These are phyloP conservation scores for Athrips mouffetella DNA, from an alignment of 2,888 invertebrate genomes.

Conservation along the genomic window DNA sequence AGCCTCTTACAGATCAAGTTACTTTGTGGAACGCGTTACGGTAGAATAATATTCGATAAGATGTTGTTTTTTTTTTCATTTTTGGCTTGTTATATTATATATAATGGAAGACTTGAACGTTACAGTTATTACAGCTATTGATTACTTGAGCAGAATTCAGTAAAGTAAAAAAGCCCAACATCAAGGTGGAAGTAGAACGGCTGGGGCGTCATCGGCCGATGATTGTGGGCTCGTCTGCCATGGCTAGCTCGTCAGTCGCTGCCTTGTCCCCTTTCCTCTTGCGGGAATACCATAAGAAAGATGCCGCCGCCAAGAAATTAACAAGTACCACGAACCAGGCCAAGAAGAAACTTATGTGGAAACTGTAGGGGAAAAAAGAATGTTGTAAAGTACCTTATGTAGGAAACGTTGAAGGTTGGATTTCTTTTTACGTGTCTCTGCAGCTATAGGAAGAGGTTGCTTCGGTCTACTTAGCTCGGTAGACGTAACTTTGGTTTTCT, in stretches of 20 bases:
- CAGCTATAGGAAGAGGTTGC: no score
- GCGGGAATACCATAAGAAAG: slow-evolving; percentile 88
- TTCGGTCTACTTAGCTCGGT: no score
- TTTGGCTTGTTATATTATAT: slow-evolving; percentile 11
- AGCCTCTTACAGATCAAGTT: no score
- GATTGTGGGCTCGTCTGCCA: slow-evolving; percentile 91
- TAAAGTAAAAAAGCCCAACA: slow-evolving; percentile 52
- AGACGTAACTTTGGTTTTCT: no score
- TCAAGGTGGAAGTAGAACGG: slow-evolving; percentile 37
- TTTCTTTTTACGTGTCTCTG: no score
- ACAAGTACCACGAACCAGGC: slow-evolving; percentile 88
- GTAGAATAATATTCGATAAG: no score
- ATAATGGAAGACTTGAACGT: slow-evolving; percentile 61
- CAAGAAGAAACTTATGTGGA: slow-evolving; percentile 84
- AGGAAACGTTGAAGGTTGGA: no score
- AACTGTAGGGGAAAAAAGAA: slow-evolving; percentile 55
- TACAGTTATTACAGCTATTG: slow-evolving; percentile 56
- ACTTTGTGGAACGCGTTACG: no score
- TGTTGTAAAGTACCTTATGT: no score
- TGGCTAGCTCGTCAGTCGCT: slow-evolving; percentile 87
- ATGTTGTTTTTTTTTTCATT: no score
- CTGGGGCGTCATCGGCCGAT: slow-evolving; percentile 80
- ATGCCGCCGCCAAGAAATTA: slow-evolving; percentile 82
- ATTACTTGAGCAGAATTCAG: slow-evolving; percentile 76
- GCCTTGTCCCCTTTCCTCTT: slow-evolving; percentile 92